Base-by-base conservation (phyloP, 2,888 invertebrate species). In the Mythimna impura region DNA sequence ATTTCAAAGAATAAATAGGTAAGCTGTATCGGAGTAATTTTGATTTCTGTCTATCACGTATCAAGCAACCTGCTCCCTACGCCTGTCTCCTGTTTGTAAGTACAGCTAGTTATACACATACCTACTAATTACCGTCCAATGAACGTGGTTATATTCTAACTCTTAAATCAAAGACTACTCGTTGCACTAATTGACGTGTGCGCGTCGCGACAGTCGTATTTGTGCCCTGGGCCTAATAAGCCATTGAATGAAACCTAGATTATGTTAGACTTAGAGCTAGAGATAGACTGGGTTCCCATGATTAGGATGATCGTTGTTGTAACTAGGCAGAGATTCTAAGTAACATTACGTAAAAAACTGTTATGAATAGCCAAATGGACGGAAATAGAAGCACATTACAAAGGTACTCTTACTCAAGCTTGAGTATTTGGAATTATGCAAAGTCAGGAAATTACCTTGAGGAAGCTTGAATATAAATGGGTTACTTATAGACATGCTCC, bases 131-230 rank as follows among this genome's bases (percentile, higher is more conserved):
- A 78, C 50, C 61, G 52, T 67, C 71, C 71, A 67, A 67, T 54
- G 30, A 76, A 70, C 54, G 63, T 25, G 34, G 22, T 30, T 30
- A 66, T 30, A 55, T 25, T 54, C 17, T 40, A 36, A 40, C 63
- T 55, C 76, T 66, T 77, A 77, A 67, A 81, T 79, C 82, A 67
- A 71, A 79, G 66, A 61, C 14, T 47, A 58, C 65, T 82, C 52
- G 82, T 58, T 57, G 22, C 57, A 61, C 81, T 81, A 81, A 81
- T 81, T 83, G 81, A 83, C 81, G 81, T 83, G 57, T 69, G 80
- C 71, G 75, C 81, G 82, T 81, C 71, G 67, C 34, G 43, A 79
- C 80, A 82, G 55, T 72, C 62, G 80, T 72, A 71, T 54, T 71
- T 77, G 78, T 68, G 58, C 54, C 57, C 36, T 10, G 47, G 7